Evolutionary conservation across 1,140 invertebrate genomes (phyloP).

Genomic region (Octopus sinensis): DNA sequence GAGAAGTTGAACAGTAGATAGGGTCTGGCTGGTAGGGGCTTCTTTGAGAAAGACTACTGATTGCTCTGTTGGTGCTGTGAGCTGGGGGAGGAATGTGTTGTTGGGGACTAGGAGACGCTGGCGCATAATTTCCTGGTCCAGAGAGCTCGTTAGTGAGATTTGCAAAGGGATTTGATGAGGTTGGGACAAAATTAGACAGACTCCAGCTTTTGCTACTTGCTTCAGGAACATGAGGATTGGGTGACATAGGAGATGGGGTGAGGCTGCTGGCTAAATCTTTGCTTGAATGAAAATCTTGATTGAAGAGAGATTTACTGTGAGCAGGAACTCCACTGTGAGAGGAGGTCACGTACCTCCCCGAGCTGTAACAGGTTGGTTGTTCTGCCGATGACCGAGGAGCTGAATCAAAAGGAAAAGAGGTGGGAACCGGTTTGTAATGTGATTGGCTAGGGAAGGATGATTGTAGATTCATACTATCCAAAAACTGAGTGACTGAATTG

Average conservation of each 20-base stretch:
- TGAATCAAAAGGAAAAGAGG: slow-evolving; percentile 31
- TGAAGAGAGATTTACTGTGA: slow-evolving; percentile 16
- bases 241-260: slow-evolving; percentile 11
- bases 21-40: slow-evolving; percentile 20
- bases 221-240: slow-evolving; percentile 19
- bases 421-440: slow-evolving; percentile 33
- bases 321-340: slow-evolving; percentile 15
- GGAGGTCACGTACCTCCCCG: slow-evolving; percentile 3
- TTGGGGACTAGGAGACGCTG: not conserved
- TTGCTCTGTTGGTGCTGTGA: slow-evolving; percentile 32
- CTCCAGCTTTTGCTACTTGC: slow-evolving; percentile 32
- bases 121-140: slow-evolving; percentile 11
- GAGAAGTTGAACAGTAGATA: not conserved
- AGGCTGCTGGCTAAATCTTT: slow-evolving; percentile 7
- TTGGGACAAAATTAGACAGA: slow-evolving; percentile 37
- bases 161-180: slow-evolving; percentile 30
- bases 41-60: slow-evolving; percentile 25
- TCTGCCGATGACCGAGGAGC: slow-evolving; percentile 14
- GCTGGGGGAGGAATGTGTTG: slow-evolving; percentile 43
- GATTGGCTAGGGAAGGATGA: slow-evolving; percentile 28
- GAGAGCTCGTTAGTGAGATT: slow-evolving; percentile 22
- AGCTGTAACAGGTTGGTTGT: slow-evolving; percentile 6
- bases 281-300: slow-evolving; percentile 15
- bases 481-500: slow-evolving; percentile 30
- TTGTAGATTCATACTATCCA: slow-evolving; percentile 33